Evolutionary conservation across 1,140 invertebrate genomes (phyloP).

Genomic region (Tribolium madens): DNA sequence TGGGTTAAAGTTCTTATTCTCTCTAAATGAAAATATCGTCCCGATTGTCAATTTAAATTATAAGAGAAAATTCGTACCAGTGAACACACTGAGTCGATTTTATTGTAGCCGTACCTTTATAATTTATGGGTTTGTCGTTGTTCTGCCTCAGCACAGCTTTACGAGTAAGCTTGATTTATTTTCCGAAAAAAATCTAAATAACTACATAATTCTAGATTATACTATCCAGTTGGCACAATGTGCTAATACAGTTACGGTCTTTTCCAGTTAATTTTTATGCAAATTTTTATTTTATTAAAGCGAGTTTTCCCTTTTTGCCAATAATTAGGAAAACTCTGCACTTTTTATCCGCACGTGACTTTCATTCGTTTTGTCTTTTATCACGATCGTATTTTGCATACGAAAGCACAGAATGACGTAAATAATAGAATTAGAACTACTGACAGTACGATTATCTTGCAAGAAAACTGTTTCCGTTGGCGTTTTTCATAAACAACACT

Average conservation of each 20-base stretch:
- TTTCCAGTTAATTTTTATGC: background rate
- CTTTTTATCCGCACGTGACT: constrained; percentile 9
- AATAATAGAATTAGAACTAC: constrained; percentile 25
- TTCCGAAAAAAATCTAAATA: too few species aligned
- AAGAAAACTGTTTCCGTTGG: constrained; percentile 28
- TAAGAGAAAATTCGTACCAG: background rate
- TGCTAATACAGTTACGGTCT: background rate
- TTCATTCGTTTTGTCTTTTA: background rate
- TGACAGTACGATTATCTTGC: constrained; percentile 22
- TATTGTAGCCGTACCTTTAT: background rate
- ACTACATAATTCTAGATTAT: background rate
- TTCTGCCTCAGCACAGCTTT: background rate
- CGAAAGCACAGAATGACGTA: constrained; percentile 15
- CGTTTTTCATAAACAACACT: constrained; percentile 26
- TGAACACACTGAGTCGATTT: background rate
- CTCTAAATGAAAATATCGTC: background rate
- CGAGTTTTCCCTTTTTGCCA: background rate
- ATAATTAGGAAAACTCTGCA: background rate
- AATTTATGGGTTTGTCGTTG: background rate
- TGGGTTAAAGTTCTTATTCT: background rate
- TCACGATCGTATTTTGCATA: constrained; percentile 15
- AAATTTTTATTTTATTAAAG: background rate
- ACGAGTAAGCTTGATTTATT: background rate
- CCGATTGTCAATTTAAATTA: background rate
- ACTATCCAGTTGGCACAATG: background rate